Base-by-base conservation (phyloP, 2,797 vertebrate genomes). In the Tenualosa thibaudeaui region DNA sequence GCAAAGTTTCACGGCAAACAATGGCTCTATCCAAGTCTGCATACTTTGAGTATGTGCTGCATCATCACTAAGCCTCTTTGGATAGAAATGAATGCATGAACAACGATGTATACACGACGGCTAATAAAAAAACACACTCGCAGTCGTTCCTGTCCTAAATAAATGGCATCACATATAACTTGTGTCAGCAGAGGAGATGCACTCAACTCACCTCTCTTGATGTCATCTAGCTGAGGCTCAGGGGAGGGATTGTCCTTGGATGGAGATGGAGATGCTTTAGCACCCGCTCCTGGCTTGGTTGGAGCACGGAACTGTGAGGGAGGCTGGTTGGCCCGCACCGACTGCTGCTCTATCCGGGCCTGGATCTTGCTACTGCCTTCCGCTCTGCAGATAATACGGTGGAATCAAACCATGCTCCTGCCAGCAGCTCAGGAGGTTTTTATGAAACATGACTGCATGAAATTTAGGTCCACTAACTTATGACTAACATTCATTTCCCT, bases 331-430 rank as follows among this genome's bases (percentile, higher is more conserved):
- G 96, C 95, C 81, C 98, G 96, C 53, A 96, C 88, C 0, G 97
- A 96, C 91, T 98, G 98, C 87, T 99, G 97, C 86, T 99, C 98
- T 88, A 99, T 97, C 24, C 98, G 95, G 43, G 98, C 97, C 88
- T 99, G 98, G 90, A 99, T 99, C 92, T 98, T 99, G 94, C 98
- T 99, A 95, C 98, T 99, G 89, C 98, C 98, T 90, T 99, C 98
- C 40, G 97, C 98, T 95, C 98, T 99, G 92, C 71, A 78, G 22
- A 46, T 46, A 78, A 43, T 17, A 78, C 26, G 46, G 7, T 22
- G 15, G 19, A 43, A 78, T 78, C 37, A 78, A 6, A 46, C 5
- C 40, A 78, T 43, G 37, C 40, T 37, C 40, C 40, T 78, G 2
- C 19, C 31, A 37, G 13, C 65, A 71, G 65, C 13, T 13, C 62